Evolutionary conservation across 2,113 vertebrate genomes (phyloP).

Genomic region (Desmodus rotundus): DNA sequence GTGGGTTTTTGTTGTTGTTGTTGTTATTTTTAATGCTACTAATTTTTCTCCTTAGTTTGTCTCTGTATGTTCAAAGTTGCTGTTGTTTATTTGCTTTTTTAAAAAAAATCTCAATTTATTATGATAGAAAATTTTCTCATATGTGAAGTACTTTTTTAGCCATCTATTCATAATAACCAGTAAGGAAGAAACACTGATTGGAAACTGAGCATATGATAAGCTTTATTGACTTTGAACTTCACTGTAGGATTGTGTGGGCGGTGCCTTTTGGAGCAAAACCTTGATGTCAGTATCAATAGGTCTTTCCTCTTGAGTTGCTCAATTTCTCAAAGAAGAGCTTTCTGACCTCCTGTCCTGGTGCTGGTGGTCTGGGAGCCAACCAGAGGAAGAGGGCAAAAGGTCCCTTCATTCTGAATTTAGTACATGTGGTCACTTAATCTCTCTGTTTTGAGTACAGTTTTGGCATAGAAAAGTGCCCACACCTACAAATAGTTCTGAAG

Average conservation of each 20-base stretch:
- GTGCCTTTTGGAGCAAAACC: background rate
- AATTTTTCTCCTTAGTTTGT: background rate
- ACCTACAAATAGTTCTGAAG: background rate
- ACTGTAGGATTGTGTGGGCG: background rate
- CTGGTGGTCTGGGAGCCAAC: background rate
- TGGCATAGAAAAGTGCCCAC: background rate
- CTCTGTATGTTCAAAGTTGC: background rate
- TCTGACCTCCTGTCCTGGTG: background rate
- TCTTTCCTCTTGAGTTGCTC: background rate
- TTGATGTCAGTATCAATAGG: background rate
- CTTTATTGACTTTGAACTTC: background rate
- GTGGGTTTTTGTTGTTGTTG: background rate
- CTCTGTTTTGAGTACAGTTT: background rate
- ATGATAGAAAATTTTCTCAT: background rate
- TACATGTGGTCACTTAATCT: no score
- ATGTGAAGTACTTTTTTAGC: background rate
- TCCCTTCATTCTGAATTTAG: background rate
- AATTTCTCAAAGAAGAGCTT: background rate
- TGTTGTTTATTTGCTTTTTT: background rate
- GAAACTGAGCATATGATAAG: background rate
- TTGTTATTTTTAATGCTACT: background rate
- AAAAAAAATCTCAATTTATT: background rate
- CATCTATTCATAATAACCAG: background rate
- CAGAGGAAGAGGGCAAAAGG: background rate
- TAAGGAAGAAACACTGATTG: background rate